Percentiles rank a stretch among this genome's conserved stretches.
Conservation (phyloP, 1,140 invertebrate genomes). For the Thaumatotibia leucotreta region DNA sequence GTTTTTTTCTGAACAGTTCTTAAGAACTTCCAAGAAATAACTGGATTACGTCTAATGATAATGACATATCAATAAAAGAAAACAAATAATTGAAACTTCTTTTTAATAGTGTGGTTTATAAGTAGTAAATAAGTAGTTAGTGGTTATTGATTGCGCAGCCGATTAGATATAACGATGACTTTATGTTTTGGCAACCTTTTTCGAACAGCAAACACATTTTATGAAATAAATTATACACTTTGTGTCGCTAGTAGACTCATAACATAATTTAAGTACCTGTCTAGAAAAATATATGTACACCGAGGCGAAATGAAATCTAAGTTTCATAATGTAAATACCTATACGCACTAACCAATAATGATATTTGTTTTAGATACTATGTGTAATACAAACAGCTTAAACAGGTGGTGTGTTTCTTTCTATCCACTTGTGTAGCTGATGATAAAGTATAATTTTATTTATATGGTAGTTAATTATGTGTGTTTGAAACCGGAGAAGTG, state of each 20-base stretch:
- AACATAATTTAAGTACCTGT: too few species aligned
- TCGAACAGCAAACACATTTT: background rate
- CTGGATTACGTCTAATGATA: background rate
- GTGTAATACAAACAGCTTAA: background rate
- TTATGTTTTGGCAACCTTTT: background rate
- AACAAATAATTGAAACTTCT: background rate
- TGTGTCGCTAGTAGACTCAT: background rate
- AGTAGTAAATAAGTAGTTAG: background rate
- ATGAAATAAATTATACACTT: background rate
- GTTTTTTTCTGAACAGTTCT: background rate
- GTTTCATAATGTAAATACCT: too few species aligned
- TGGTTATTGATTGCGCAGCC: background rate
- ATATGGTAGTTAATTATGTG: conserved; percentile 2
- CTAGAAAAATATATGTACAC: background rate
- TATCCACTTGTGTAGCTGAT: background rate
- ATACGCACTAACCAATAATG: background rate
- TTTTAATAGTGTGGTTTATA: background rate
- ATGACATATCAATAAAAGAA: background rate
- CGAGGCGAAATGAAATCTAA: background rate
- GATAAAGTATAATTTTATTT: conserved; percentile 12
- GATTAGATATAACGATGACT: background rate
- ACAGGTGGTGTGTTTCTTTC: background rate
- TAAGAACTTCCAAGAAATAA: background rate
- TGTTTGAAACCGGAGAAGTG: conserved; percentile 2
- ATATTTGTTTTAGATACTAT: background rate